Conservation (phyloP, 2,888 invertebrate species). For the Caradrina kadenii region DNA sequence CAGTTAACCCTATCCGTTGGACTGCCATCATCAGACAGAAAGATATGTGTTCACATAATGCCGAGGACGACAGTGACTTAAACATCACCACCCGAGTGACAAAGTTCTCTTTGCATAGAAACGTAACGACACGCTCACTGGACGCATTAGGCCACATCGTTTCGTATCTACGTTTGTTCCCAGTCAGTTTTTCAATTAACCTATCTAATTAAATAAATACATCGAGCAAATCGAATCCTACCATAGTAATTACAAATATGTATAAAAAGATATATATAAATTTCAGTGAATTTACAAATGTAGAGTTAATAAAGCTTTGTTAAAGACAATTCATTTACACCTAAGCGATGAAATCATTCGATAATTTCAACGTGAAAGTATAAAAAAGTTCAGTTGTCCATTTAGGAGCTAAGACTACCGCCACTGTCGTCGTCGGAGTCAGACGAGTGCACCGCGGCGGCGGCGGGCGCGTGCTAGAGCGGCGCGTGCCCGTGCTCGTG, state of each 20-base stretch:
- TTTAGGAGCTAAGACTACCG: slow-evolving; percentile 63
- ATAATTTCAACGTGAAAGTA: slow-evolving; percentile 88
- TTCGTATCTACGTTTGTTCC: slow-evolving; percentile 86
- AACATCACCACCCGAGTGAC: slow-evolving; percentile 44
- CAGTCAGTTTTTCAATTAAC: slow-evolving; percentile 87
- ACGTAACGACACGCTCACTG: slow-evolving; percentile 71
- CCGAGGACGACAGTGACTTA: slow-evolving; percentile 66
- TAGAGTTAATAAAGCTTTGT: slow-evolving; percentile 91
- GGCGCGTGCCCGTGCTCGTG: slow-evolving; percentile 89
- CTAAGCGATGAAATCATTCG: slow-evolving; percentile 89
- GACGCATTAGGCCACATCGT: slow-evolving; percentile 85
- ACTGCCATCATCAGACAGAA: slow-evolving; percentile 73
- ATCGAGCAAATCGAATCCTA: slow-evolving; percentile 83
- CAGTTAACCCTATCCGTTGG: slow-evolving; percentile 68
- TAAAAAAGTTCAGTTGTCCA: slow-evolving; percentile 82
- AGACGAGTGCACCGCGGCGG: slow-evolving; percentile 64
- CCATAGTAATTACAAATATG: slow-evolving; percentile 87
- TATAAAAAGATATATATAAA: slow-evolving; percentile 90
- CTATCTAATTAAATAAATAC: slow-evolving; percentile 89
- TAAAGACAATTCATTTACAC: slow-evolving; percentile 88
- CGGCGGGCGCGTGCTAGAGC: slow-evolving; percentile 86
- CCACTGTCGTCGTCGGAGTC: slow-evolving; percentile 54
- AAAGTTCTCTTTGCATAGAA: slow-evolving; percentile 58
- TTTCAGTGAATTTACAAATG: slow-evolving; percentile 90
- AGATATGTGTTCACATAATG: slow-evolving; percentile 82